phyloP scores from a whole-genome alignment of 2,888 invertebrate genomes.

The Mythimna loreyi region DNA sequence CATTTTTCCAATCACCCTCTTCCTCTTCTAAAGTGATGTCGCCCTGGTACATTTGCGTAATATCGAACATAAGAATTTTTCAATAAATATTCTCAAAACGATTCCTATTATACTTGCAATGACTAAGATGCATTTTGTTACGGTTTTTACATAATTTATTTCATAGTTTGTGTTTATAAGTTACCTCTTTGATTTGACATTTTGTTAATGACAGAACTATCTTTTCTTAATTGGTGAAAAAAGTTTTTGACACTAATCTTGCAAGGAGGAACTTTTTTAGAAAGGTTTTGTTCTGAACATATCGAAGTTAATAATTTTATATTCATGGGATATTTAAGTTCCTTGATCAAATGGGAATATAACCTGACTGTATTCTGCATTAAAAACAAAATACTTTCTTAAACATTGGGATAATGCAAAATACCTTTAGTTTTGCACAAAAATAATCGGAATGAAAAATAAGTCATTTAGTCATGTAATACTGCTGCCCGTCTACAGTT shows the following conservation, averaged over 20 bases:
- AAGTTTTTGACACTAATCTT: conserved; percentile 8
- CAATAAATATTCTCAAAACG: conserved; percentile 7
- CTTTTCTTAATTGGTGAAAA: conserved; percentile 29
- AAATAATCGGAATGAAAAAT: no score
- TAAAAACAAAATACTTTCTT: no score
- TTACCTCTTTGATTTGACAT: conserved; percentile 46
- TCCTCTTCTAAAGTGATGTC: conserved; percentile 7
- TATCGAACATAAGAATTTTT: conserved; percentile 8
- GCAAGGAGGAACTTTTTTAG: no score
- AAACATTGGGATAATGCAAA: no score
- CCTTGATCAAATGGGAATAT: no score
- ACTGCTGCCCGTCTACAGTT: no score
- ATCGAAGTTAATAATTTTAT: no score
- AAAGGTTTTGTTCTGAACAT: no score
- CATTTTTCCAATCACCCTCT: conserved; percentile 40
- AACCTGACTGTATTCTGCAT: no score
- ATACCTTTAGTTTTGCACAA: no score
- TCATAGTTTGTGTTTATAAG: conserved; percentile 48
- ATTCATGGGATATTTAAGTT: no score
- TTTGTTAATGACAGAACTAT: conserved; percentile 41
- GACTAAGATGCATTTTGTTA: conserved; percentile 52
- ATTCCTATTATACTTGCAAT: neutral
- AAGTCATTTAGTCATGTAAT: no score
- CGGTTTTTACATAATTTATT: conserved; percentile 39
- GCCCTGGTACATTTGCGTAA: conserved; percentile 1